Evolutionary conservation across 2,888 invertebrate species (phyloP), one percentile per base, ranked within the genome.

Genomic region (Hydrotaea diabolus): DNA sequence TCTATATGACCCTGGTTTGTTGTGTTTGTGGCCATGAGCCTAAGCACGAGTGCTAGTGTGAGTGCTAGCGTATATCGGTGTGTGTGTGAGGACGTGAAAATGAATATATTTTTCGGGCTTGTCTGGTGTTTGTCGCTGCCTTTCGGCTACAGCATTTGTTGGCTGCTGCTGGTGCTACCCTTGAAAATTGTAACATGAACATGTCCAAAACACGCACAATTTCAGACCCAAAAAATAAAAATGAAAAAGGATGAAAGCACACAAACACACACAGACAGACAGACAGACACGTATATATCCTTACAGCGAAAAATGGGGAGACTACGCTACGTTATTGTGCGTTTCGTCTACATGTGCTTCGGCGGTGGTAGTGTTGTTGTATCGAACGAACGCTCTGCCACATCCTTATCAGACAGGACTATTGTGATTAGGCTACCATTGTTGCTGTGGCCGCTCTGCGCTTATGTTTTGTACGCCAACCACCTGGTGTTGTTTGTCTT

Each of bases 181-280:
- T 82, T 80, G 80, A 80, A 80, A 82, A 77, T 31, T 72, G 19
- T 80, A 77, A 83, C 74, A 77, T 75, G 80, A 83, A 80, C 75
- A 31, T 57, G 85, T 83, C 77, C 77, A 78, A 83, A 83, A 73
- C 85, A 79, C 77, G 83, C 82, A 83, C 77, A 80, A 85, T 74
- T 31, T 71, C 74, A 71, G 3, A 36, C 26, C 46, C 46, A 66
- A 75, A 73, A 72, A 73, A 72, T 73, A 75, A 73, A 36, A 39
- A 73, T 73, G 72, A 73, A 36, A 39, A 73, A 15, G 19, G 36
- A 17, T 71, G 57, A 46, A 43, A n/a, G 57, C 49, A 13, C 76
- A 66, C 7, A 57, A 66, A 57, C 21, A 57, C 43, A 46, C 46
- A 36, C 11, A 62, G 49, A 36, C 26, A 69, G 13, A 76, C 23